Conservation (phyloP, 2,797 vertebrate species). For the Cryptoprocta ferox region DNA sequence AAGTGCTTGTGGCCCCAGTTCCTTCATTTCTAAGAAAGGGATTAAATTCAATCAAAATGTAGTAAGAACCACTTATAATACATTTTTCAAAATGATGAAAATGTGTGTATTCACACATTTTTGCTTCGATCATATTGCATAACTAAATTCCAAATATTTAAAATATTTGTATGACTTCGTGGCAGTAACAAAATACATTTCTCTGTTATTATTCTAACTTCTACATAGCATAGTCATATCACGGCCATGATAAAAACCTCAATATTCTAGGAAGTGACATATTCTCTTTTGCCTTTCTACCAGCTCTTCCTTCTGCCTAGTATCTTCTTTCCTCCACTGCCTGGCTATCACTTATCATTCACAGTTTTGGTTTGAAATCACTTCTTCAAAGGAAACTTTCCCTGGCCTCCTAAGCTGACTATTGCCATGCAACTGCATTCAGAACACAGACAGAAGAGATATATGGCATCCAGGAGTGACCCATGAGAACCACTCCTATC, state of each 20-base stretch:
- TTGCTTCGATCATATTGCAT: not conserved
- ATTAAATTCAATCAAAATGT: constrained; percentile 28
- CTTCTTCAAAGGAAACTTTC: constrained; percentile 26
- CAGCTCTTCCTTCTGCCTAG: not conserved
- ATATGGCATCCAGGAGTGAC: not conserved
- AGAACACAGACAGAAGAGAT: not conserved
- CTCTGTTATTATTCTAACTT: not conserved
- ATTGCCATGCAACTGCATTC: not conserved
- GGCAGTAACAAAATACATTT: not conserved
- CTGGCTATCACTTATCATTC: not conserved
- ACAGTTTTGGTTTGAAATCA: not conserved
- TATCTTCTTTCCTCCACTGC: not conserved
- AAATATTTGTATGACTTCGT: not conserved
- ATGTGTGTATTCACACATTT: not conserved
- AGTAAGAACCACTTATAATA: not conserved
- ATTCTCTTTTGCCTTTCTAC: not conserved
- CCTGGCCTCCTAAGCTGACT: not conserved
- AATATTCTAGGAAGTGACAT: not conserved
- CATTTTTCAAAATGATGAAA: not conserved
- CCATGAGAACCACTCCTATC: not conserved
- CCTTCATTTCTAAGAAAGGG: not conserved
- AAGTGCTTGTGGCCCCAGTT: not conserved
- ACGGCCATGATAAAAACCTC: not conserved
- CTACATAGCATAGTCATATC: not conserved
- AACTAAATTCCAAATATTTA: not conserved